Conservation (phyloP, 2,113 vertebrate genomes). For the Coregonus clupeaformis region DNA sequence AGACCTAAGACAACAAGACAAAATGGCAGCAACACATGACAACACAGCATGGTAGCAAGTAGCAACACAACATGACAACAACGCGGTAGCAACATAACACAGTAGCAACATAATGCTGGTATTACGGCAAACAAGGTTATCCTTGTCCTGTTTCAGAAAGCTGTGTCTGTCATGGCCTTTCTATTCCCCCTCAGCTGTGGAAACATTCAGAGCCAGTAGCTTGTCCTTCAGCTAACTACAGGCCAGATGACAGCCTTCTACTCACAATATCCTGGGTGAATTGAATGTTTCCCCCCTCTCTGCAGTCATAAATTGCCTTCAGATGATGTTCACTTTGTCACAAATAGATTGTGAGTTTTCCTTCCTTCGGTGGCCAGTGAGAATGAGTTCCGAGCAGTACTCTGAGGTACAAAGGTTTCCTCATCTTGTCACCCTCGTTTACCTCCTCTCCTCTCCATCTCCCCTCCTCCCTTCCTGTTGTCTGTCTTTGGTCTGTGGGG, state of each 20-base stretch:
- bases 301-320: background rate
- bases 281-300: slow-evolving; percentile 28
- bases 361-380: background rate
- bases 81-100: no score
- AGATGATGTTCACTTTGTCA: background rate
- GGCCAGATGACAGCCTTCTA: background rate
- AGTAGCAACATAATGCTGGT: background rate
- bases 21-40: no score
- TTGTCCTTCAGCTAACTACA: background rate
- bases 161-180: background rate
- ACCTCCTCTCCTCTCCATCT: background rate
- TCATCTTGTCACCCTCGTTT: background rate
- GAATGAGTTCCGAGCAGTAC: background rate
- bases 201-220: background rate
- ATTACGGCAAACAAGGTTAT: background rate
- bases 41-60: no score
- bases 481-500: background rate
- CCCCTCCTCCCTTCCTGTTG: background rate
- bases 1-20: no score
- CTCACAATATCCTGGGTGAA: background rate
- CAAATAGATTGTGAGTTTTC: background rate
- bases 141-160: background rate
- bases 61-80: no score
- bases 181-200: background rate
- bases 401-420: background rate